Conservation (phyloP, 2,888 invertebrate genomes). For the Tetranychus piercei region DNA sequence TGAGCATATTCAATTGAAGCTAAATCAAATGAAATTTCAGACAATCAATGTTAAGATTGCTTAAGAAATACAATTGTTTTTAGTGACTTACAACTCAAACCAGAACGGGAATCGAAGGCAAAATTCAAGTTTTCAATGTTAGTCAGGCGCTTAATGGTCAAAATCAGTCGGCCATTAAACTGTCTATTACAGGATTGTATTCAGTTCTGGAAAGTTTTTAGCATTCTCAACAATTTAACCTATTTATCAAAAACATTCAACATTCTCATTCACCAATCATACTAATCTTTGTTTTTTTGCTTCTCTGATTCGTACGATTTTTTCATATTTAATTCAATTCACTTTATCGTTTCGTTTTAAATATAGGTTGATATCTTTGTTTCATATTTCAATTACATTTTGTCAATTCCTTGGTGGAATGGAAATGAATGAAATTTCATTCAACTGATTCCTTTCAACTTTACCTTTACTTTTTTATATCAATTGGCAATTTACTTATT, state of each 20-base stretch:
- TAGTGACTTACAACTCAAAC: no score
- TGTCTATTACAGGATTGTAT: no score
- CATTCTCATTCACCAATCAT: neutral
- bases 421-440: neutral
- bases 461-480: neutral
- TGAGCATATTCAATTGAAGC: neutral
- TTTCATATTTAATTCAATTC: neutral
- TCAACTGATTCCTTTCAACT: neutral
- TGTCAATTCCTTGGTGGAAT: neutral
- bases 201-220: no score
- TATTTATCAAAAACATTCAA: no score
- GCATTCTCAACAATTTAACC: no score
- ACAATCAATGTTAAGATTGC: no score
- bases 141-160: no score
- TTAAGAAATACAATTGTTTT: no score
- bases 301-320: neutral
- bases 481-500: neutral
- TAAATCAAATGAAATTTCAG: no score
- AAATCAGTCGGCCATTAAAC: no score
- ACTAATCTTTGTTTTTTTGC: neutral
- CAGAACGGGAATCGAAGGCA: no score
- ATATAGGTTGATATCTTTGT: neutral
- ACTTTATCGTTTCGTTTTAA: neutral
- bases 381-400: neutral
- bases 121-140: no score